phyloP scores from a whole-genome alignment of 2,113 vertebrate genomes.

The Cavia aperea region DNA sequence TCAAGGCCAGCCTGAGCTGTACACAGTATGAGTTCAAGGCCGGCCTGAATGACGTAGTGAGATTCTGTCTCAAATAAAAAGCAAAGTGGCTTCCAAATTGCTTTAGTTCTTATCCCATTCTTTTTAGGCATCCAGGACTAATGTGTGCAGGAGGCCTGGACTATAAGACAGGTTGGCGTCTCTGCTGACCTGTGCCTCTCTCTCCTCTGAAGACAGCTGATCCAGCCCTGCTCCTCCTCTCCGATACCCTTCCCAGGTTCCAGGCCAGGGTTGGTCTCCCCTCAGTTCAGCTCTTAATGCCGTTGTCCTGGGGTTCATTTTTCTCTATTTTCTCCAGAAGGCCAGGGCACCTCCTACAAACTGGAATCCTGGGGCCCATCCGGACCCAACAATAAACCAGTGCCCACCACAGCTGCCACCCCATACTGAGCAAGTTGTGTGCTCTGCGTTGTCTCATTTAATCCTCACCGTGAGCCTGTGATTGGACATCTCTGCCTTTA shows the following conservation, averaged over 20 bases:
- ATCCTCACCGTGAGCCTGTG: background rate
- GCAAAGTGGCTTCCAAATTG: background rate
- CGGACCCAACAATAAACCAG: background rate
- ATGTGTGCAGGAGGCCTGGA: background rate
- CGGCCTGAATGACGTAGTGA: background rate
- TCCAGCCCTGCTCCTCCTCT: background rate
- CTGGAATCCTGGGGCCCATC: background rate
- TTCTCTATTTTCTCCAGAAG: conserved; percentile 5
- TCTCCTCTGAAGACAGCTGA: background rate
- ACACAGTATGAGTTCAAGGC: background rate
- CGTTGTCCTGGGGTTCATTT: background rate
- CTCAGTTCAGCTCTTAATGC: background rate
- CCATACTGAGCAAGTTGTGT: background rate
- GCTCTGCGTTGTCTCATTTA: background rate
- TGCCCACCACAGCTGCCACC: background rate
- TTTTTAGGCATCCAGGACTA: background rate
- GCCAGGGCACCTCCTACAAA: background rate
- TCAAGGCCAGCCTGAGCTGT: background rate
- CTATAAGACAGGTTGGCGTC: background rate
- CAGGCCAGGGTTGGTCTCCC: background rate
- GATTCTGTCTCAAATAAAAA: background rate
- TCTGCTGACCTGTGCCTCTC: background rate
- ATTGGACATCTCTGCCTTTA: background rate
- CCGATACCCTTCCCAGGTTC: background rate
- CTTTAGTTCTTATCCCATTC: background rate